A percentile compares a stretch with the other conserved stretches of the same genome.
Conservation (phyloP, 2,888 invertebrate genomes). For the Orgyia antiqua region DNA sequence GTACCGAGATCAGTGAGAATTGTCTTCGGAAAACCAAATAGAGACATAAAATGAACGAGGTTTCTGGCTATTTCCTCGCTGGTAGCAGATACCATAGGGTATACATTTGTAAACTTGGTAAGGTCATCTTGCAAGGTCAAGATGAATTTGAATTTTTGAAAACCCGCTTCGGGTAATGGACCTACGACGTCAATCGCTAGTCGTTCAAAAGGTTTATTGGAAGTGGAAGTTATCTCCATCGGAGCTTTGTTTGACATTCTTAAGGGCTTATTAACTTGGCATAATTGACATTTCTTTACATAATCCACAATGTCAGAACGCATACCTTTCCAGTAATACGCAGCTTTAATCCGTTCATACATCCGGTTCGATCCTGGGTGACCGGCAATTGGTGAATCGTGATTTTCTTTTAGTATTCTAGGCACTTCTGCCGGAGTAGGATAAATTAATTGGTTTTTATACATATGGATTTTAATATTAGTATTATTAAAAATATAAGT, state of each 20-base stretch:
- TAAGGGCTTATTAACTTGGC: constrained; percentile 7
- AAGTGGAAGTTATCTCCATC: not conserved
- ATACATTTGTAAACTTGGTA: not conserved
- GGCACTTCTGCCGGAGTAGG: not conserved
- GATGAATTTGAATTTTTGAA: no score
- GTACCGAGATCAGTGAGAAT: not conserved
- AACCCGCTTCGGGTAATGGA: not conserved
- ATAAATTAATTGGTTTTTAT: no score
- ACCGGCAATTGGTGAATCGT: constrained; percentile 6
- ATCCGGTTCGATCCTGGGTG: constrained; percentile 7
- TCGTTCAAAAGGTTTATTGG: not conserved
- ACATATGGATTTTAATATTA: constrained; percentile 13
- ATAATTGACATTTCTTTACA: not conserved
- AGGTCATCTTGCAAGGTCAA: no score
- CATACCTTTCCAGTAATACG: not conserved
- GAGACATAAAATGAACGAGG: not conserved
- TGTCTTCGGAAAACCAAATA: not conserved
- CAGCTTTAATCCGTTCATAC: not conserved
- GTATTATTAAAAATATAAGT: constrained; percentile 2
- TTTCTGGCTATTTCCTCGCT: no score
- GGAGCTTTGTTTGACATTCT: not conserved
- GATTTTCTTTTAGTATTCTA: constrained; percentile 5
- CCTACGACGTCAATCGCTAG: not conserved
- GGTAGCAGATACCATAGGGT: not conserved
- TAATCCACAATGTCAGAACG: no score